Percentiles rank a stretch among this genome's conserved stretches.
phyloP scores from a whole-genome alignment of 30 jellyfish, hydroid and myxozoan genomes.

The Mastigias papua region DNA sequence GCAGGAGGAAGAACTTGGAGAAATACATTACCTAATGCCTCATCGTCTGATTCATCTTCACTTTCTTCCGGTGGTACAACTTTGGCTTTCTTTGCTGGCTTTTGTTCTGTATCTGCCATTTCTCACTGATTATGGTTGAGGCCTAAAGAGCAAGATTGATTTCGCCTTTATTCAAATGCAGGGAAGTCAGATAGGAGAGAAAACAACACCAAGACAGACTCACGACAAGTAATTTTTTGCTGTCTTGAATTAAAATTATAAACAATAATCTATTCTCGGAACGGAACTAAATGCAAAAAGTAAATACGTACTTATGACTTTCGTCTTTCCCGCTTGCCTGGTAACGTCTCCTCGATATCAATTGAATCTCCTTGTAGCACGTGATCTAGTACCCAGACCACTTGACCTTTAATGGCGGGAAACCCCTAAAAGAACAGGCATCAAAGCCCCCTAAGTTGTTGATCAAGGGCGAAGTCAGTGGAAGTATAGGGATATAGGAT shows the following conservation, averaged over 20 bases:
- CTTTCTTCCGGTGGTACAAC: slow-evolving; percentile 44
- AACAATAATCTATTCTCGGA: too few species aligned
- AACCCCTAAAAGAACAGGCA: background rate
- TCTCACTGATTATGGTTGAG: background rate
- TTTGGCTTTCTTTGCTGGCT: slow-evolving; percentile 21
- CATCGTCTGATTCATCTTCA: slow-evolving; percentile 77
- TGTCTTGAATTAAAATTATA: too few species aligned
- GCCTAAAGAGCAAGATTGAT: background rate
- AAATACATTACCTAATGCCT: slow-evolving; percentile 62
- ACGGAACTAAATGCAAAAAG: too few species aligned
- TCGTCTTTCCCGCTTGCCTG: slow-evolving; percentile 43
- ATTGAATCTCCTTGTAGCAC: background rate
- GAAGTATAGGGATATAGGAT: too few species aligned
- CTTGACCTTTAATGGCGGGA: slow-evolving; percentile 24
- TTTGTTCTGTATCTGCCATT: slow-evolving; percentile 55
- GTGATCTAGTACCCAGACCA: slow-evolving; percentile 24
- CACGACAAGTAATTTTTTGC: background rate
- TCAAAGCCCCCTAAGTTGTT: too few species aligned
- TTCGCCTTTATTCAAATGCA: too few species aligned
- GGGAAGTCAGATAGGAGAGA: too few species aligned
- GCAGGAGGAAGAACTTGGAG: background rate
- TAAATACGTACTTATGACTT: background rate
- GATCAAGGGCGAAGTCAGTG: too few species aligned
- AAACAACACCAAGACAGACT: background rate
- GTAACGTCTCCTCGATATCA: slow-evolving; percentile 2